Conservation (phyloP, 1,140 invertebrate species). For the Nebria ingens region DNA sequence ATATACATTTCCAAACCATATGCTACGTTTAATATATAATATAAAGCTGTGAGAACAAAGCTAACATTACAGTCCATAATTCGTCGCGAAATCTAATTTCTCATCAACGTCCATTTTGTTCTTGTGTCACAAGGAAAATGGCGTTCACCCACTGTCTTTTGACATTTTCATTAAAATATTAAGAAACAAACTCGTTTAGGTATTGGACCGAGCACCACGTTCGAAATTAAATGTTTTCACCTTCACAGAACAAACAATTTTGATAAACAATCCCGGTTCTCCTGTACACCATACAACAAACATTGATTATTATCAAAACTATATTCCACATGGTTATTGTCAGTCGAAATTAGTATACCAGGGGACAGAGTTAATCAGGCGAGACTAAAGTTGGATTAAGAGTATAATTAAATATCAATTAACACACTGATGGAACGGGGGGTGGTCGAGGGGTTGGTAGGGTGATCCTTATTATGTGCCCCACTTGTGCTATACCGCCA, state of each 20-base stretch:
- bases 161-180: too few relatives aligned
- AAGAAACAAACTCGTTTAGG: too few relatives aligned
- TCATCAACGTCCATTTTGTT: too few relatives aligned
- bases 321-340: conserved; percentile 19
- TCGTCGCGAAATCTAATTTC: too few relatives aligned
- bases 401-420: conserved; percentile 28
- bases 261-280: too few relatives aligned
- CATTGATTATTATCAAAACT: neutral
- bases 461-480: neutral
- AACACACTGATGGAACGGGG: conserved; percentile 13
- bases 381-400: conserved; percentile 25
- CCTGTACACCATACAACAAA: neutral
- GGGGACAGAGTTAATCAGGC: conserved; percentile 23
- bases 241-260: too few relatives aligned
- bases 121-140: too few relatives aligned
- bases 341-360: conserved; percentile 20
- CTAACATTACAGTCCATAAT: too few relatives aligned
- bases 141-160: too few relatives aligned
- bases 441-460: neutral
- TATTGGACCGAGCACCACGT: too few relatives aligned
- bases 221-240: too few relatives aligned
- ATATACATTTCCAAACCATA: neutral
- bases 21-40: neutral
- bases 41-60: too few relatives aligned
- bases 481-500: neutral